Evolutionary conservation across 2,797 vertebrate genomes (phyloP), one percentile per base, ranked within the genome.

Genomic region (Scyliorhinus canicula): DNA sequence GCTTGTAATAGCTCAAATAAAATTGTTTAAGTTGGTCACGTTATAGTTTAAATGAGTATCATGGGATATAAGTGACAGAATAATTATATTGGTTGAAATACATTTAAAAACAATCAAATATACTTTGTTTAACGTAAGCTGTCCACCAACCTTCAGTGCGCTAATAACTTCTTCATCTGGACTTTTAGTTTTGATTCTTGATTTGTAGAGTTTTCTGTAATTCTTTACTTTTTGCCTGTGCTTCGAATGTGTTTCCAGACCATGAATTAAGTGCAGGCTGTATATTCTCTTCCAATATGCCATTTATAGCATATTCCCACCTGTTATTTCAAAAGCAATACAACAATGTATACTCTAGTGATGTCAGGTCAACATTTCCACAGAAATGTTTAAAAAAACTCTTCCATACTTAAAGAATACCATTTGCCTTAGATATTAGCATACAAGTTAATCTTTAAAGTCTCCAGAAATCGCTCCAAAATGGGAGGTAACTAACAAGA

Each of bases 231-330:
- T 97, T 94, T 97, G 96, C 52, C 98, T 97, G 67, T 99, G 99
- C 57, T 95, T 1, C 63, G 95, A 96, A 99, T 99, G 96, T 97
- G 97, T 55, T 97, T 96, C 99, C 99, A 99, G 99, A 99, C 99
- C 99, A 99, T 98, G 99, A 98, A n/a, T 98, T 97, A 95, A 99
- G 97, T 26, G 96, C 97, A 28, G 98, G 99, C 95, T 97, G 98
- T 95, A 99, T 96, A 85, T 99, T 98, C 93, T 99, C 98, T 97
- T 99, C 98, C 96, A 99, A 96, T 95, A 99, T 95, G 16, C 98
- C 96, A 55, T 95, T 97, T 96, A 98, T 98, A 95, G 98, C 97
- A 4, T 99, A 99, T 40, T 95, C 96, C 99, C 99, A 99, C 99
- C 99, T 99, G 96, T 96, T 12, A 60, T 95, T 95, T 19, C 44